These are phyloP conservation scores for Fragum whitleyi DNA, from an alignment of 2,888 invertebrate species.

Conservation along the genomic window DNA sequence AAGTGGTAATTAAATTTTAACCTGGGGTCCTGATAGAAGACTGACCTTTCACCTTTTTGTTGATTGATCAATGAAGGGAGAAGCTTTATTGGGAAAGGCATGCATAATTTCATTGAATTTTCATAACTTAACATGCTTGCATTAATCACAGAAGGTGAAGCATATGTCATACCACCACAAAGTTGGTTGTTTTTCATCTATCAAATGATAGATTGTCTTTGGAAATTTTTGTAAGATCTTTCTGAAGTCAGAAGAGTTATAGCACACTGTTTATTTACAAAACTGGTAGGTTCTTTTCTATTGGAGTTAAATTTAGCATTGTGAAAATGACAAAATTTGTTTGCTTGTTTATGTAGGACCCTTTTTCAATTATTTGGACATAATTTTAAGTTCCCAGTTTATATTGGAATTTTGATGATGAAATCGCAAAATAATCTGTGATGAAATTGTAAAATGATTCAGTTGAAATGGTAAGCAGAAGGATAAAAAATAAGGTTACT, in stretches of 20 bases:
- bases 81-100: neutral
- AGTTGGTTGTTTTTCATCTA: too few species aligned
- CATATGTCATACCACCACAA: too few species aligned
- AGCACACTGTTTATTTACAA: conserved; percentile 22
- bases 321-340: conserved; percentile 14
- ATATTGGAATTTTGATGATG: too few species aligned
- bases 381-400: too few species aligned
- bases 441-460: too few species aligned
- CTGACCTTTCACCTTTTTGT: conserved; percentile 11
- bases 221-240: neutral
- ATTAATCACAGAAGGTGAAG: too few species aligned
- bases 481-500: too few species aligned
- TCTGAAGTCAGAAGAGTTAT: neutral
- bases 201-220: too few species aligned
- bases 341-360: conserved; percentile 3
- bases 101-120: neutral
- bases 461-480: too few species aligned
- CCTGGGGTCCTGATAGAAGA: conserved; percentile 13
- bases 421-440: too few species aligned
- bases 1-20: conserved; percentile 30
- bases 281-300: conserved; percentile 19
- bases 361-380: too few species aligned
- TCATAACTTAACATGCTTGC: too few species aligned
- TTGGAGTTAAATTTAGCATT: conserved; percentile 14
- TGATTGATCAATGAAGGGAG: neutral